These are phyloP conservation scores for Lerista edwardsae DNA, from an alignment of 2,797 vertebrate species.

Conservation along the genomic window DNA sequence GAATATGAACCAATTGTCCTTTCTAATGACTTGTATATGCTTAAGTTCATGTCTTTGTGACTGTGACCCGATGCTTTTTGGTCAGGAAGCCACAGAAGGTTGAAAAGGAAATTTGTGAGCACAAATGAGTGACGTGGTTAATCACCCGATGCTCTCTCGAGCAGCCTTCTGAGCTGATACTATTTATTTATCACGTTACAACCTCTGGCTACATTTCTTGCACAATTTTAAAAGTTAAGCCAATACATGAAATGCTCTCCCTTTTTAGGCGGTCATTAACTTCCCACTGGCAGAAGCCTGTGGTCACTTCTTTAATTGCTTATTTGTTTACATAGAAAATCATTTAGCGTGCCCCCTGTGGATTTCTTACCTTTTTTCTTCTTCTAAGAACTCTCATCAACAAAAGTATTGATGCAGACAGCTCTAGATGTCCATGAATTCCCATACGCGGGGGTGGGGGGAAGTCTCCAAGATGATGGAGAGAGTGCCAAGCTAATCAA, in stretches of 20 bases:
- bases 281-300: constrained; percentile 62
- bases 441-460: neutral
- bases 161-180: neutral
- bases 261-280: constrained; percentile 69
- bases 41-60: too few species aligned
- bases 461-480: constrained; percentile 1
- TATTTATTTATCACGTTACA: neutral
- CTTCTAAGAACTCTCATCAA: constrained; percentile 62
- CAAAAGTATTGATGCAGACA: constrained; percentile 42
- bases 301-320: constrained; percentile 71
- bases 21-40: neutral
- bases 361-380: constrained; percentile 70
- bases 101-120: neutral
- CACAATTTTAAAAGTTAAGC: constrained; percentile 58
- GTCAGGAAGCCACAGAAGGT: neutral
- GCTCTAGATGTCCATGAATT: constrained; percentile 37
- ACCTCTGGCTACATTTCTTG: neutral
- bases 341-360: constrained; percentile 68
- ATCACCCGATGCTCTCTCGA: neutral
- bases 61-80: too few species aligned
- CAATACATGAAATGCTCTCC: constrained; percentile 61
- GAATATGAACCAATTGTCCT: neutral
- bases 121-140: neutral
- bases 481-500: constrained; percentile 29
- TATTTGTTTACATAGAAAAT: constrained; percentile 76